Evolutionary conservation across 2,113 vertebrate genomes (phyloP), one percentile per base, ranked within the genome.

Genomic region (Colius striatus): DNA sequence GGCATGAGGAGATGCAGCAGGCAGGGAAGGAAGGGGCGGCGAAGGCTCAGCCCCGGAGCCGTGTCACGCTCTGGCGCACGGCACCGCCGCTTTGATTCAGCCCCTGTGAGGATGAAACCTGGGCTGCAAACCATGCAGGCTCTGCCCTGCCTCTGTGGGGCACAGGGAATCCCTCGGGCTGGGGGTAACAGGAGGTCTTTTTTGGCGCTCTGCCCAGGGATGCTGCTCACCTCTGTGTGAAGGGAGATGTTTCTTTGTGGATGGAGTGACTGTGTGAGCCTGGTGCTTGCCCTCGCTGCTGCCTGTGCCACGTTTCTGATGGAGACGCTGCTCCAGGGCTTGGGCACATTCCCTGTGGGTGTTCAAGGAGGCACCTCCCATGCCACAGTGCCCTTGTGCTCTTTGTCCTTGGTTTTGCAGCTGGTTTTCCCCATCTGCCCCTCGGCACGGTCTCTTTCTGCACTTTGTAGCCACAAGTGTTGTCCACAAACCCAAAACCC

Each of bases 21-120:
- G 76, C 57, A 53, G 25, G 55, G 48, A 73, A 22, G 55, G 48
- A 73, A 70, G 58, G 70, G 36, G 3, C 50, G 32, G 38, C 38
- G 38, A 41, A 41, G 38, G 9, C 38, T 41, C 38, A 41, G 38
- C 38, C 38, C 38, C 9, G 38, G 58, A 65, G 62, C 45, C 32
- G 1, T 5, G 91, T 78, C 84, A 53, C 0, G 26, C 57, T 72
- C 48, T 73, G 51, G 68, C 0, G 48, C 2, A 1, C 1, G 0
- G 36, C 62, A 26, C 36, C 2, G 0, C 51, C 0, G 10, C 89
- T 97, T 89, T 84, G 62, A 87, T 85, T 66, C 60, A 83, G 67
- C 58, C 23, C 2, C 79, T 85, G 89, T 41, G 38, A 41, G 38
- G 38, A 41, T 41, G 38, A 41, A 41, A 41, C 85, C 57, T 0